Evolutionary conservation across 2,797 vertebrate species (phyloP).

Genomic region (Natrix natrix): DNA sequence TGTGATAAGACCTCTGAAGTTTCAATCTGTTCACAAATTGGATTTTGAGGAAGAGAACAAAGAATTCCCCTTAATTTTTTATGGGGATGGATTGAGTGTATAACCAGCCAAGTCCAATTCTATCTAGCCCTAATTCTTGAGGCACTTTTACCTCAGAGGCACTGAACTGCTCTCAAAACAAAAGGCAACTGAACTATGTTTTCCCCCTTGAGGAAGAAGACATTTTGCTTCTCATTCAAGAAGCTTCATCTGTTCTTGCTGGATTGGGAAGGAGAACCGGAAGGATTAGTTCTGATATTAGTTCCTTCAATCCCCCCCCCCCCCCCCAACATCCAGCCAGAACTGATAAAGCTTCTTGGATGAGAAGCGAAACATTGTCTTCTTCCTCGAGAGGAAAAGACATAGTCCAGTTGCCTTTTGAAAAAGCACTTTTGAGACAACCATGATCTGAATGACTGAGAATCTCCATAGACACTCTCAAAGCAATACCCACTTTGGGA

Average conservation of each 20-base stretch:
- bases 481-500: not conserved
- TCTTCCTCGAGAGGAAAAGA: too few species aligned
- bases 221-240: too few species aligned
- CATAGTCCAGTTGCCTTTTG: not conserved
- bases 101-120: not conserved
- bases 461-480: not conserved
- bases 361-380: too few species aligned
- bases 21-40: not conserved
- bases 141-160: not conserved
- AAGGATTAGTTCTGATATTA: not conserved
- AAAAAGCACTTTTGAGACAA: not conserved
- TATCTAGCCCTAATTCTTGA: not conserved
- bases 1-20: not conserved
- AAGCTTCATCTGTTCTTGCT: too few species aligned
- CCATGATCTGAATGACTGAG: not conserved
- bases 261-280: too few species aligned
- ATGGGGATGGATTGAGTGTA: not conserved
- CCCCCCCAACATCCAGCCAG: not conserved
- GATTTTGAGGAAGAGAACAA: not conserved
- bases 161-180: not conserved
- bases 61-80: not conserved
- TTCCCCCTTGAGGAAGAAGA: too few species aligned
- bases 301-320: not conserved
- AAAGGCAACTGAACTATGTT: too few species aligned
- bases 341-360: not conserved